These are phyloP conservation scores for Myripristis murdjan DNA, from an alignment of 2,797 vertebrate species.

Conservation along the genomic window DNA sequence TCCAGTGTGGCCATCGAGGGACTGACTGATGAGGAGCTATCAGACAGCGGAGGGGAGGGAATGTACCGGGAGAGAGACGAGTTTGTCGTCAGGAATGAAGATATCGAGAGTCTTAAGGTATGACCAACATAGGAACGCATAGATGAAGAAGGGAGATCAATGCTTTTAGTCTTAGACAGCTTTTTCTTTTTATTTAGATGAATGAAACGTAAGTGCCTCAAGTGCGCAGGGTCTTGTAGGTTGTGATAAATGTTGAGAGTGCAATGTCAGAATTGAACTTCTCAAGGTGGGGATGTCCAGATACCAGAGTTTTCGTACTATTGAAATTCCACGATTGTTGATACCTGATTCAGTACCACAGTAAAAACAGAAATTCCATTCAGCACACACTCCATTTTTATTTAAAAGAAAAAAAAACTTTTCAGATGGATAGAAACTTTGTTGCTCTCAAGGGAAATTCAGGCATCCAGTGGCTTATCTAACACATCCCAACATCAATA, in stretches of 20 bases:
- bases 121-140: neutral
- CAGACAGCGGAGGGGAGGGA: slow-evolving; percentile 96
- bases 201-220: neutral
- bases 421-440: too few relatives aligned
- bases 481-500: too few relatives aligned
- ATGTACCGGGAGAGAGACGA: slow-evolving; percentile 98
- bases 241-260: neutral
- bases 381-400: too few relatives aligned
- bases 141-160: neutral
- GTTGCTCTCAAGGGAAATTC: too few relatives aligned
- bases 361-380: too few relatives aligned
- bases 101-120: slow-evolving; percentile 95
- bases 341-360: too few relatives aligned
- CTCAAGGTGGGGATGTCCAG: neutral
- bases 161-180: neutral
- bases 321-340: too few relatives aligned
- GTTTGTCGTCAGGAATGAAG: slow-evolving; percentile 98
- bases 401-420: too few relatives aligned
- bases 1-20: slow-evolving; percentile 92
- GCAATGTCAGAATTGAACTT: neutral
- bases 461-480: too few relatives aligned
- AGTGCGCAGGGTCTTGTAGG: neutral
- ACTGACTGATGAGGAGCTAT: slow-evolving; percentile 93
- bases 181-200: neutral
- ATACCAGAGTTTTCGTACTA: too few relatives aligned